Evolutionary conservation across 2,888 invertebrate species (phyloP).

Genomic region (Brachyptera risi): DNA sequence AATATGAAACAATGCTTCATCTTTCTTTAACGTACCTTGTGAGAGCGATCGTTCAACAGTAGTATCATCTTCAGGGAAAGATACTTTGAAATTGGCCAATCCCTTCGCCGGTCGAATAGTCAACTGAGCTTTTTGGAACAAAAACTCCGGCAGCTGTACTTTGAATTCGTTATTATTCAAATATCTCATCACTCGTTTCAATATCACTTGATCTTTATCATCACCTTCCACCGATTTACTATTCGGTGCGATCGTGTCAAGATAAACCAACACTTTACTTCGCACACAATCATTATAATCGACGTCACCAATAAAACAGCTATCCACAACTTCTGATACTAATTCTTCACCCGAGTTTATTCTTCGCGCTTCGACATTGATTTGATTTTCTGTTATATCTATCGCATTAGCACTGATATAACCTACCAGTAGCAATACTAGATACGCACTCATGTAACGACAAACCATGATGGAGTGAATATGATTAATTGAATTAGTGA

Average conservation of each 20-base stretch:
- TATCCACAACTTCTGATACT: conserved; percentile 65
- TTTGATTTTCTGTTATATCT: conserved; percentile 54
- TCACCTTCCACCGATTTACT: conserved; percentile 30
- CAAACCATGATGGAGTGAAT: conserved; percentile 5
- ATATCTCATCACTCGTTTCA: conserved; percentile 65
- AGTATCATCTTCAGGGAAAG: conserved; percentile 40
- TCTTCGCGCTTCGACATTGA: conserved; percentile 50
- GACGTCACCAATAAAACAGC: conserved; percentile 60
- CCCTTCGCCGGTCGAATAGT: conserved; percentile 40
- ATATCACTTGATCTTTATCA: conserved; percentile 67
- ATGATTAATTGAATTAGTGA: neutral
- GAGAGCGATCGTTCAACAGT: conserved; percentile 33
- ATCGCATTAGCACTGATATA: conserved; percentile 50
- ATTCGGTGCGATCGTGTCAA: conserved; percentile 57
- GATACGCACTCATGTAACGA: conserved; percentile 37
- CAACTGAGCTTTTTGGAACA: conserved; percentile 61
- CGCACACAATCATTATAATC: conserved; percentile 61
- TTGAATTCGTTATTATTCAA: conserved; percentile 71
- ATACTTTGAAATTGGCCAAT: conserved; percentile 45
- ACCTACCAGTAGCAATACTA: conserved; percentile 52
- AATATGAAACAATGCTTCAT: no score
- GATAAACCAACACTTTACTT: conserved; percentile 68
- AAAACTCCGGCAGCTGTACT: conserved; percentile 65
- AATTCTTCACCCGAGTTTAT: conserved; percentile 64
- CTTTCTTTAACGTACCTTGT: conserved; percentile 36